phyloP scores from a whole-genome alignment of 2,888 invertebrate species.

The Alcis repandata region DNA sequence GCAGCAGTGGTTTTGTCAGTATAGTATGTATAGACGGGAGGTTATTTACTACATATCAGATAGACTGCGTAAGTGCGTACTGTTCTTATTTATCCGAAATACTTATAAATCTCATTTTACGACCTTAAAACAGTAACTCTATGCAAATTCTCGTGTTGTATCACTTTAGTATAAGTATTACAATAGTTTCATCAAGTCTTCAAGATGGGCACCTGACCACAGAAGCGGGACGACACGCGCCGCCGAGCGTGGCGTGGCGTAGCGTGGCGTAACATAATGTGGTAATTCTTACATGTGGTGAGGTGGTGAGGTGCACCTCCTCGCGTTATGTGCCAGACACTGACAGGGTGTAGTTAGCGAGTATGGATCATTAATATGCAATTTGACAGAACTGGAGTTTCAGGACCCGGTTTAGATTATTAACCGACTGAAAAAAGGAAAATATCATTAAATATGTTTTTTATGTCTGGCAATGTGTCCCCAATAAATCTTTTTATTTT shows the following conservation, averaged over 20 bases:
- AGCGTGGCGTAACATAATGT: conserved; percentile 59
- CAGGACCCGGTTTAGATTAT: neutral
- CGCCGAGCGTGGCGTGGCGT: conserved; percentile 53
- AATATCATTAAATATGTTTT: no score
- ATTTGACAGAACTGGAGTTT: neutral
- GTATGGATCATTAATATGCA: neutral
- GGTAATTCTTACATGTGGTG: conserved; percentile 46
- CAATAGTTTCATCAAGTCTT: neutral
- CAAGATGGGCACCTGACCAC: conserved; percentile 35
- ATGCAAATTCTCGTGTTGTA: neutral
- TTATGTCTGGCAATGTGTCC: no score
- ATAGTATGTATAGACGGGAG: no score
- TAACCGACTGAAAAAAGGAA: neutral
- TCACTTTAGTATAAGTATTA: neutral
- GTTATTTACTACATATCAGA: no score
- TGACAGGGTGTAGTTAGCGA: conserved; percentile 23
- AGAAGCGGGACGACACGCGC: conserved; percentile 60
- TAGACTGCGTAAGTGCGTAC: no score
- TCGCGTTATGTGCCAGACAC: conserved; percentile 34
- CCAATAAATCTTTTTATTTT: no score
- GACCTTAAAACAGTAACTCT: neutral
- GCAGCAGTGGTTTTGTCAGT: no score
- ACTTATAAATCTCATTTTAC: no score
- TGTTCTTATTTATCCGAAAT: no score
- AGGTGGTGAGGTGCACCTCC: no score